A percentile compares a stretch with the other conserved stretches of the same genome.
Evolutionary conservation across 2,888 invertebrate species (phyloP).

Genomic region (Ichneumoninae sp.): DNA sequence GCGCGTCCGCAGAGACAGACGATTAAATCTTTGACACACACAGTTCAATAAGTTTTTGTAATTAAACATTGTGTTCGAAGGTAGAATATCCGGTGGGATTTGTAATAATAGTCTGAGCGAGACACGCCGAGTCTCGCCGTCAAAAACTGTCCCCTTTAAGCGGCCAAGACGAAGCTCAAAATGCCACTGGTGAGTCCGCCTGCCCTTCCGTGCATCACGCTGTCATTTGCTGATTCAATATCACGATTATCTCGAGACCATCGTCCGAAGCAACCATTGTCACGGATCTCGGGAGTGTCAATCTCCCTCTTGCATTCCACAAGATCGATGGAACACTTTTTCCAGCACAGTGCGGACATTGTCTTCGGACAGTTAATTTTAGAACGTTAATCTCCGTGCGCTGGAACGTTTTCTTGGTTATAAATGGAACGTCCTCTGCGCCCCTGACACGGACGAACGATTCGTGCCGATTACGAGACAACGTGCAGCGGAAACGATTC

Average conservation of each 20-base stretch:
- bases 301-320: not conserved
- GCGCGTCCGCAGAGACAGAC: slow-evolving; percentile 50
- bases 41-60: slow-evolving; percentile 29
- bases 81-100: slow-evolving; percentile 2
- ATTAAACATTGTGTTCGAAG: slow-evolving; percentile 11
- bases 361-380: slow-evolving; percentile 30
- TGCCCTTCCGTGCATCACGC: slow-evolving; percentile 49
- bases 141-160: slow-evolving; percentile 43
- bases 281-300: not conserved
- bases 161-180: slow-evolving; percentile 79
- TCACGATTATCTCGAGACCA: not conserved
- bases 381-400: not conserved
- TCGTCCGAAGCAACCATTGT: not conserved
- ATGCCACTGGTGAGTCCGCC: slow-evolving; percentile 78
- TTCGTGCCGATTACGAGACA: not conserved
- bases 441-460: not conserved
- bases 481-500: not conserved
- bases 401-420: slow-evolving; percentile 41
- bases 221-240: slow-evolving; percentile 3
- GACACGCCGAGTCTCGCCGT: slow-evolving; percentile 48
- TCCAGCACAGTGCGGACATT: slow-evolving; percentile 25
- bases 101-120: not conserved
- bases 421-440: not conserved
- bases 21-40: slow-evolving; percentile 27
- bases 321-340: slow-evolving; percentile 2